Evolutionary conservation across 2,797 vertebrate species (phyloP), one percentile per base, ranked within the genome.

Genomic region (Prunella strophiata): DNA sequence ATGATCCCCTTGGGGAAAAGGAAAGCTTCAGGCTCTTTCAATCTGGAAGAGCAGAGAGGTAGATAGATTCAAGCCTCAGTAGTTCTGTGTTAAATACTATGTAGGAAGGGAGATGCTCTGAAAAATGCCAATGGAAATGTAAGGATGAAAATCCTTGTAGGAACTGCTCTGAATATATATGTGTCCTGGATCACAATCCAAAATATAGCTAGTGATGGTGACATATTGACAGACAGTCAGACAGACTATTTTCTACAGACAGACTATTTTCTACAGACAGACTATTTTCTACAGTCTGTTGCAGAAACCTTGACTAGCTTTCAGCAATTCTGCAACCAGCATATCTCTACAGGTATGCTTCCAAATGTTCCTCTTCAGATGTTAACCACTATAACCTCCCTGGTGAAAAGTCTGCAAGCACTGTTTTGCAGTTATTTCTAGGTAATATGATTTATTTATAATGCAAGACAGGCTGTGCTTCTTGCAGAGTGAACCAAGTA

Each of bases 11-110:
- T 57, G 72, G 20, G 74, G n/a, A 19, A 5, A 54, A 83, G n/a
- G 78, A 94, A 91, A 83, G 20, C 82, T 92, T 94, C 93, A 91
- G 78, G 84, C 59, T 83, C 62, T 80, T 88, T 72, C 59, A 89
- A 52, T 62, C 62, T 78, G n/a, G 34, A 89, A 80, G 62, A 82
- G 54, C 32, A 72, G 38, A 87, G 50, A 72, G 29, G 45, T 47
- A 67, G 77, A 55, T 14, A 65, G 17, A 40, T 88, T 93, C 55
- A 85, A 83, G 70, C 79, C 58, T 95, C 54, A 58, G 75, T 62
- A 91, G 50, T 13, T 95, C 51, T 72, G 47, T 34, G 48, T 51
- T 82, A 82, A 92, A 67, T 45, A 58, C 57, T 21, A 11, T 9
- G 27, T 11, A 59, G 48, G 63, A 92, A 85, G 15, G 36, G 34